Percentiles rank a stretch among this genome's conserved stretches.
Conservation (phyloP, 2,888 invertebrate species). For the Oxystoma pomonae region DNA sequence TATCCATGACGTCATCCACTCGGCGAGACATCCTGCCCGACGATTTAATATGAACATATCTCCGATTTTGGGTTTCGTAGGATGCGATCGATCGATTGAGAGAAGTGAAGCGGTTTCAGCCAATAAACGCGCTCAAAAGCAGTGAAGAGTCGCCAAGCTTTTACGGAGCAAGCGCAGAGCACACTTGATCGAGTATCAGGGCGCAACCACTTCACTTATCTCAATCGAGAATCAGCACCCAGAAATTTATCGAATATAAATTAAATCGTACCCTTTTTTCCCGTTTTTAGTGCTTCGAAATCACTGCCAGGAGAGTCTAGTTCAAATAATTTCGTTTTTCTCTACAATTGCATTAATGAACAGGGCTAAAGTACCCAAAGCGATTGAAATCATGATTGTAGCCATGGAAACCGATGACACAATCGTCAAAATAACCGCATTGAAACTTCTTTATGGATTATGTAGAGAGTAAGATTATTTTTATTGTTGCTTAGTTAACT, state of each 20-base stretch:
- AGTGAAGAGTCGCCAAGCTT: too few species aligned
- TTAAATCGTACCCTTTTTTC: too few species aligned
- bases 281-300: constrained; percentile 19
- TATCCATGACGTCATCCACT: too few species aligned
- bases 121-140: too few species aligned
- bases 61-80: too few species aligned
- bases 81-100: too few species aligned
- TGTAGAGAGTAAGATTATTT: constrained; percentile 30
- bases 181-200: neutral
- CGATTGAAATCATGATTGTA: constrained; percentile 20
- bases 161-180: neutral
- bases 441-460: constrained; percentile 29
- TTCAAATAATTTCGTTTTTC: constrained; percentile 30
- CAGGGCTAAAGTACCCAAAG: constrained; percentile 23
- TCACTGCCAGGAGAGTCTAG: constrained; percentile 22
- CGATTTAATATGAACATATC: too few species aligned
- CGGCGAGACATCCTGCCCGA: too few species aligned
- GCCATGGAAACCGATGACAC: constrained; percentile 22
- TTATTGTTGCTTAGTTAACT: too few species aligned
- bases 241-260: neutral
- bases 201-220: neutral
- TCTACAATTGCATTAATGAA: constrained; percentile 29
- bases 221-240: neutral
- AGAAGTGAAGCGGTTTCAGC: too few species aligned
- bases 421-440: constrained; percentile 24